phyloP scores from a whole-genome alignment of 2,113 vertebrate genomes.

The Rhipidura dahli region DNA sequence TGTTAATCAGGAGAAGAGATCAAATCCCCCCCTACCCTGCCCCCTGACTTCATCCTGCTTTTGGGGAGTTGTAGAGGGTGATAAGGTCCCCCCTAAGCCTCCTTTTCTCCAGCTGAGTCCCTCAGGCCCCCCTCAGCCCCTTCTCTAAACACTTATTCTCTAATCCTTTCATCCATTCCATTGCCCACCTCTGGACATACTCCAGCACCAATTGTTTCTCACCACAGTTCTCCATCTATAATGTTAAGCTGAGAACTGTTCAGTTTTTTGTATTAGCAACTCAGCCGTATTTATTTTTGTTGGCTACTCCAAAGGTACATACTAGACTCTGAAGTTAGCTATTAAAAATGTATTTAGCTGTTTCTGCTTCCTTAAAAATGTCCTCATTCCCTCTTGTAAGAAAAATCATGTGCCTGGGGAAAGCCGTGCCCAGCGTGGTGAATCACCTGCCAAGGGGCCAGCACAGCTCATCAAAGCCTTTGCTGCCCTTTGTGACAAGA shows the following conservation, averaged over 20 bases:
- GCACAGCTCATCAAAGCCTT: not conserved
- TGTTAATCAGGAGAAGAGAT: not conserved
- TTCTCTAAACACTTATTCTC: not conserved
- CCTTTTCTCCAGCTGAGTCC: not conserved
- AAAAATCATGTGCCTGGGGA: not conserved
- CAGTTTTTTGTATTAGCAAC: not conserved
- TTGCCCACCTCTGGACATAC: not conserved
- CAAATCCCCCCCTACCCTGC: rapidly evolving
- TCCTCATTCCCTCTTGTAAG: not conserved
- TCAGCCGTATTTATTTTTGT: not conserved
- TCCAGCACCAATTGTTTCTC: not conserved
- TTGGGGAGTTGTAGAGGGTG: not conserved
- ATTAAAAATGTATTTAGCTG: not conserved
- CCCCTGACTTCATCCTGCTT: not conserved
- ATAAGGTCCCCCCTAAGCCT: not conserved
- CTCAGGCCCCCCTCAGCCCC: not conserved
- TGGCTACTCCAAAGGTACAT: not conserved
- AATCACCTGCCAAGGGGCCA: not conserved
- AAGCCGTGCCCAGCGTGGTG: not conserved
- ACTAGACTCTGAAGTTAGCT: not conserved
- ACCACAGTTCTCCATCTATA: not conserved
- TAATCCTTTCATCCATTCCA: not conserved
- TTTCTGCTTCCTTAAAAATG: not conserved
- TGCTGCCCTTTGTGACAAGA: not conserved
- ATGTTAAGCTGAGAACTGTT: not conserved